Base-by-base conservation (phyloP, 2,888 invertebrate species). In the Andrena flavipes region DNA sequence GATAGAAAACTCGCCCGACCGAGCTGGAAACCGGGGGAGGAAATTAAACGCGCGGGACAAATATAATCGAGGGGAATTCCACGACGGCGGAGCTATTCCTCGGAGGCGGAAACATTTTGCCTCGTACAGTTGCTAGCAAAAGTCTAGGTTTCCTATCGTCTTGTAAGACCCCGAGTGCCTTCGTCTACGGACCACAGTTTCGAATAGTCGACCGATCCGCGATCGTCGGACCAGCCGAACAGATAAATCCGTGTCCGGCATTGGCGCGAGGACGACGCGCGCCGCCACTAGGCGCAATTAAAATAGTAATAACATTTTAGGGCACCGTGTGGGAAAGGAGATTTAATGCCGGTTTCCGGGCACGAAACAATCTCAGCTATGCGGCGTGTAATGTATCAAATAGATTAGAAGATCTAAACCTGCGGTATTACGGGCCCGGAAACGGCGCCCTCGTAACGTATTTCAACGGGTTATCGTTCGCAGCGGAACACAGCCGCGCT, bases 381-480 rank as follows among this genome's bases (percentile, higher is more conserved):
- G 75, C 59, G 69, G 64, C 35, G 33, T 59, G 86, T 73, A 84
- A 87, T 88, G 86, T 84, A 79, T 88, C 87, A 87, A 87, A 88
- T 64, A 87, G 87, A 86, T 88, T 87, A 86, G 88, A 88, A 83
- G 83, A 88, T 87, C 85, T 85, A 88, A 85, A 77, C 82, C 83
- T 72, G 65, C 77, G 65, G 87, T 73, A 71, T 79, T 81, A 81
- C 79, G 62, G 69, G 51, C 49, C 73, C 84, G 87, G 87, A 87
- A 88, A 85, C 80, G 83, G 75, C 64, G 64, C 76, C 85, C 85
- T 78, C 79, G 87, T 85, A 87, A 88, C 88, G 80, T 88, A 88
- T 88, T 88, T 88, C 87, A 88, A 81, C 83, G 73, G 87, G 88
- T 88, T 88, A 88, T 88, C 88, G 88, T 88, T 84, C 75, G 85